phyloP scores from a whole-genome alignment of 2,797 vertebrate species.

The Oryzias dopingdopingensis region DNA sequence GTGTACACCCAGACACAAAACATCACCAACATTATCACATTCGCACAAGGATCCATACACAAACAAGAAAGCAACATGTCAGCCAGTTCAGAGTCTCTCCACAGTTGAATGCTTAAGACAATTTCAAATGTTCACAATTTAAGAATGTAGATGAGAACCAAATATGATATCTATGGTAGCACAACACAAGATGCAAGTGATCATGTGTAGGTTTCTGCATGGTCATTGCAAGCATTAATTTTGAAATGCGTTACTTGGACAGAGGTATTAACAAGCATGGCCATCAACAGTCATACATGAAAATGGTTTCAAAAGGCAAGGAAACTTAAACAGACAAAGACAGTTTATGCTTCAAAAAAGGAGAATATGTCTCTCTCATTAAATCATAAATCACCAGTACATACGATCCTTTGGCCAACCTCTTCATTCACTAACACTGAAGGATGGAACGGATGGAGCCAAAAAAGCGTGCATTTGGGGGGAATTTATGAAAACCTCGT shows the following conservation, averaged over 20 bases:
- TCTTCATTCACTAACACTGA: conserved; percentile 90
- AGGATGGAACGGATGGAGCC: conserved; percentile 87
- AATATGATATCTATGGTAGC: conserved; percentile 58
- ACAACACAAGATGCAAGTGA: conserved; percentile 63
- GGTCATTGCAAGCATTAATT: conserved; percentile 73
- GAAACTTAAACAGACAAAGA: conserved; percentile 75
- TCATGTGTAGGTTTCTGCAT: conserved; percentile 64
- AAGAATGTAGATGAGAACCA: conserved; percentile 71
- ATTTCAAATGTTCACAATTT: conserved; percentile 63
- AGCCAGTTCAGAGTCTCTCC: conserved; percentile 25
- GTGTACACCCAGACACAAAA: conserved; percentile 40
- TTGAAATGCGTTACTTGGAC: conserved; percentile 66
- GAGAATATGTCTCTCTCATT: conserved; percentile 64
- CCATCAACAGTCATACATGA: conserved; percentile 80
- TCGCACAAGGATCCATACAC: conserved; percentile 46
- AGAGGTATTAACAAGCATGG: conserved; percentile 69
- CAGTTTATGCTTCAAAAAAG: conserved; percentile 69
- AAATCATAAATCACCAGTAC: conserved; percentile 84
- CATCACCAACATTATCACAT: conserved; percentile 22
- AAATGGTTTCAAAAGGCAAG: conserved; percentile 77
- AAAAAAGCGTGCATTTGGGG: conserved; percentile 83
- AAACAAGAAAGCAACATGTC: conserved; percentile 52
- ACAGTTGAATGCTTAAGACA: conserved; percentile 48
- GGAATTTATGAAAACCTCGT: conserved; percentile 86
- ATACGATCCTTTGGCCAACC: conserved; percentile 85